These are phyloP conservation scores for Serripes groenlandicus DNA, from an alignment of 2,888 invertebrate species.

Conservation along the genomic window DNA sequence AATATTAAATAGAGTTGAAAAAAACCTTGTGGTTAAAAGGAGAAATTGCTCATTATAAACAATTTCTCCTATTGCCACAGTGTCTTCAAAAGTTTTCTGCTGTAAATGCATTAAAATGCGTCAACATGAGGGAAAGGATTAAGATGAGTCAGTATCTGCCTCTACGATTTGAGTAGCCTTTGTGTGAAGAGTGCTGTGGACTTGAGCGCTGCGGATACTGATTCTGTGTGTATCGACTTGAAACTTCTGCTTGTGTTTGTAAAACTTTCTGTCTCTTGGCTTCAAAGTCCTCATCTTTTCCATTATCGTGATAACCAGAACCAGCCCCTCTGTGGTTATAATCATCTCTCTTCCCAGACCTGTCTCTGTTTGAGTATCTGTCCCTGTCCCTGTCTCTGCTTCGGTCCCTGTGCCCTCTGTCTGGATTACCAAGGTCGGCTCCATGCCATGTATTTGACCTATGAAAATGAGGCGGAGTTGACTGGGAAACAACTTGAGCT, in stretches of 20 bases:
- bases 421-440: constrained; percentile 31
- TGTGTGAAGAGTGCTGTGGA: constrained; percentile 17
- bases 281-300: constrained; percentile 45
- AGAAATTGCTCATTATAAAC: not conserved
- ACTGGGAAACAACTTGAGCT: constrained; percentile 8
- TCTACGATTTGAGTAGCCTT: constrained; percentile 25
- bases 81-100: constrained; percentile 2
- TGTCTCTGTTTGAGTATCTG: constrained; percentile 28
- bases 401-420: constrained; percentile 19
- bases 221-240: constrained; percentile 52
- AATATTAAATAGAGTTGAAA: not conserved
- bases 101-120: not conserved
- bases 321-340: constrained; percentile 15
- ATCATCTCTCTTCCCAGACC: constrained; percentile 28
- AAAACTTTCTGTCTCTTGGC: constrained; percentile 58
- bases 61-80: not conserved
- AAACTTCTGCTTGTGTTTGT: constrained; percentile 50
- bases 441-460: constrained; percentile 72
- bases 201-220: constrained; percentile 28
- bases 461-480: constrained; percentile 52
- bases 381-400: constrained; percentile 15
- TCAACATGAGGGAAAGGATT: not conserved
- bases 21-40: not conserved
- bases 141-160: constrained; percentile 22
- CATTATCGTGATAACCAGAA: constrained; percentile 26